Evolutionary conservation across 2,888 invertebrate species (phyloP), one percentile per base, ranked within the genome.

Genomic region (Azorinus chamasolen): DNA sequence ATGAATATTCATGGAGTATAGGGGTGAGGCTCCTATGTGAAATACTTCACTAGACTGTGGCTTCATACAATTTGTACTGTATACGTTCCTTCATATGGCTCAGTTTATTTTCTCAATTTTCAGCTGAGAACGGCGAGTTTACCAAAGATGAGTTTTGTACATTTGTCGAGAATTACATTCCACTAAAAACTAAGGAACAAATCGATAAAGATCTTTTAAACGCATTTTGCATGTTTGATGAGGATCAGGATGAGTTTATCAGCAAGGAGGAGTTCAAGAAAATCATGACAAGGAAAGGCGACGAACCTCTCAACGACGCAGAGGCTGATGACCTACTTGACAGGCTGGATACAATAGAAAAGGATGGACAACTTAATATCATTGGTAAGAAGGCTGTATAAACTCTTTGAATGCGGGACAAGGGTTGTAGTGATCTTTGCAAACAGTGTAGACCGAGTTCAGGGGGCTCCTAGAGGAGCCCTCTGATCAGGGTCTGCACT

Each of bases 191-290:
- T 10, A 48, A 54, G 1, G 57, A 66, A 20, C 58, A 66, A 12
- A 59, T 79, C 3, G 71, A 79, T 27, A 55, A 57, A 48, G 79
- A 79, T 24, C 55, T 79, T 1, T 59, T 63, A 22, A 59, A 62
- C 4, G 79, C 79, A 1, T 79, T 79, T 59, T 71, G 63, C 16
- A 79, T 74, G 55, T 79, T 79, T 22, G 71, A 71, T 45, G 64
- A 64, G 6, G 63, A 58, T 27, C 32, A 39, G n/a, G 71, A 79
- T 45, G 25, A 51, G n/a, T 27, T 25, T 25, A 79, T 79, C 18
- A 59, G 65, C 39, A 71, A 68, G 48, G 74, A 79, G 12, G 74
- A 79, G 20, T 79, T 79, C 20, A 51, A 54, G 20, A 71, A 64
- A 25, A 57, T 71, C 3, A 65, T 79, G 74, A 79, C 71, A 14